These are phyloP conservation scores for Pseudeuparius sepicola DNA, from an alignment of 2,888 invertebrate genomes.

Conservation along the genomic window DNA sequence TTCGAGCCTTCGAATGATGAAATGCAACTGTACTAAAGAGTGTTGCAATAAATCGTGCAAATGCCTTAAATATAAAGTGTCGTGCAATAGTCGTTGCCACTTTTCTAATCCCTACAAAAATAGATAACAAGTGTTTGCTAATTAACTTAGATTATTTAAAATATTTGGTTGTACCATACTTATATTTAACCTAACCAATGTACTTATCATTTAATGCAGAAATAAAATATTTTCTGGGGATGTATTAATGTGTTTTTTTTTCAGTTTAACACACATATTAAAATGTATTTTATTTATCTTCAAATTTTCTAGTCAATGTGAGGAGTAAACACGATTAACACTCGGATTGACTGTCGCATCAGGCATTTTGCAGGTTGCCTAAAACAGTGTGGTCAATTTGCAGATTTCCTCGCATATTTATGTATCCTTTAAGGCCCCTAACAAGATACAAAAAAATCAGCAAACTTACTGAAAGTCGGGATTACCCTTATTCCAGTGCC, in stretches of 20 bases:
- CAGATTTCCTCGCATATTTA: too few relatives aligned
- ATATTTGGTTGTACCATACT: constrained; percentile 1
- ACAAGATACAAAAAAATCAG: too few relatives aligned
- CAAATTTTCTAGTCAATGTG: constrained; percentile 2
- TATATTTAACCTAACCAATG: constrained; percentile 1
- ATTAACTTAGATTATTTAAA: not conserved
- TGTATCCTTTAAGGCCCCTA: too few relatives aligned
- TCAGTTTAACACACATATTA: too few relatives aligned
- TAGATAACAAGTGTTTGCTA: constrained; percentile 4
- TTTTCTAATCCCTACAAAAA: constrained; percentile 7
- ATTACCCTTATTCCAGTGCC: too few relatives aligned
- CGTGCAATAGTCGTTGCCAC: constrained; percentile 7
- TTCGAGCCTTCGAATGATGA: constrained; percentile 1
- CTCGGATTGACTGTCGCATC: constrained; percentile 2
- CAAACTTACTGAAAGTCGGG: too few relatives aligned
- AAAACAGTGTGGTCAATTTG: constrained; percentile 1
- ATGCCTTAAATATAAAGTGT: constrained; percentile 4
- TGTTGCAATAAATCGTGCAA: constrained; percentile 4
- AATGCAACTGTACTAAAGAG: constrained; percentile 2
- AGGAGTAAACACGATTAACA: not conserved
- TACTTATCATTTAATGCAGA: not conserved
- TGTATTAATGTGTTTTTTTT: constrained; percentile 1
- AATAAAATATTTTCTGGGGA: constrained; percentile 6
- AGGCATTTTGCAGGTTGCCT: constrained; percentile 3
- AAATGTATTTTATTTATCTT: constrained; percentile 1